Conservation (phyloP, 2,888 invertebrate species). For the Caenorhabditis plicata region DNA sequence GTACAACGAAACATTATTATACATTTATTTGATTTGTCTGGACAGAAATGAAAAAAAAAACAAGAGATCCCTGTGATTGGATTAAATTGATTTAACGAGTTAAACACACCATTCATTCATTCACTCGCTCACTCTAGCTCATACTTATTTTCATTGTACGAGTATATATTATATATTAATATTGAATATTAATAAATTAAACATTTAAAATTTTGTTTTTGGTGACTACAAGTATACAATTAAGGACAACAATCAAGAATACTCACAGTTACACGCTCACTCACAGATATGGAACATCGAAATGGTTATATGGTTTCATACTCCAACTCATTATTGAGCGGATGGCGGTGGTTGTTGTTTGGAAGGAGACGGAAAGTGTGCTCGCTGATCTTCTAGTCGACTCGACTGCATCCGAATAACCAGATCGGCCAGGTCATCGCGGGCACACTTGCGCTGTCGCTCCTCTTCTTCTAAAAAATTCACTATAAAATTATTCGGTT, state of each 20-base stretch:
- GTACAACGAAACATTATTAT: not conserved
- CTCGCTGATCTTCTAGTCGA: constrained; percentile 54
- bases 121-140: not conserved
- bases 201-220: too few species aligned
- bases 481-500: not conserved
- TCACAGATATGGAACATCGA: not conserved
- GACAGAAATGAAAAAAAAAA: too few species aligned
- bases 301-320: not conserved
- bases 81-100: too few species aligned
- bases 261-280: not conserved
- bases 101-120: not conserved
- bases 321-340: not conserved
- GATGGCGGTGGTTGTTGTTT: not conserved
- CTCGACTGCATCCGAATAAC: constrained; percentile 56
- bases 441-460: too few species aligned
- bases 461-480: not conserved
- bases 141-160: too few species aligned
- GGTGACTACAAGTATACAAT: too few species aligned
- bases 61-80: too few species aligned
- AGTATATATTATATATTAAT: too few species aligned
- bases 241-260: not conserved
- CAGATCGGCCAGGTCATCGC: constrained; percentile 52
- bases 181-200: too few species aligned
- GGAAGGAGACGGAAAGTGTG: constrained; percentile 28
- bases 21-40: not conserved